Evolutionary conservation across 2,888 invertebrate species (phyloP), one percentile per base, ranked within the genome.

Genomic region (Eupithecia pulchellata): DNA sequence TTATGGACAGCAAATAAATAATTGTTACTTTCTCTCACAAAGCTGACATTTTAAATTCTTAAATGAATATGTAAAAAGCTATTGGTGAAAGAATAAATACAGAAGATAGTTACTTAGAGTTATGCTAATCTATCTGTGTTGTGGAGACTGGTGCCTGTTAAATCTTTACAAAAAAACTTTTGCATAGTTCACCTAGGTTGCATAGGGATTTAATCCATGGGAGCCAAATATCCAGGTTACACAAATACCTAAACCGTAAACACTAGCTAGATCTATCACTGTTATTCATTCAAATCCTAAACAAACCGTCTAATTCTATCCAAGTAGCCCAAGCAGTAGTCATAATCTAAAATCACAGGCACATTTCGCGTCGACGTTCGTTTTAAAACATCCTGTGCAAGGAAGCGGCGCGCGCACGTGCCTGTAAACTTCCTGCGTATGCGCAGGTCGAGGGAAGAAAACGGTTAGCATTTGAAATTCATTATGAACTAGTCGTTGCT

Each of bases 341-440:
- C 58, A 36, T 66, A 66, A 71, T 68, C 71, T 71, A 69, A 61
- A 73, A 70, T 61, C 61, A 58, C 69, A 29, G 63, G 67, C 69
- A 69, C 64, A 66, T 61, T 71, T 66, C 69, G 72, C 72, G 79
- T 83, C 52, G 25, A 52, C 81, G 81, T 85, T 85, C 85, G 86
- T 88, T 91, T 90, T 91, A 86, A 91, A 93, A 92, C 93, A 93
- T 93, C 93, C 93, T 93, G 93, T 93, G 90, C 79, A 77, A 85
- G 88, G 89, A 89, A 89, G 84, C 85, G 73, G 73, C 74, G 82
- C 89, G 91, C 93, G 91, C 93, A 92, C 93, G 92, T 92, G 93
- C 91, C 83, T 62, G 87, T 88, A 88, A 88, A 91, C 92, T 92
- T 92, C 92, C 92, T 90, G 92, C 83, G 78, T 11, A 6, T 4